A percentile compares a stretch with the other conserved stretches of the same genome.
Conservation (phyloP, 1,140 invertebrate genomes). For the Euschistus heros region DNA sequence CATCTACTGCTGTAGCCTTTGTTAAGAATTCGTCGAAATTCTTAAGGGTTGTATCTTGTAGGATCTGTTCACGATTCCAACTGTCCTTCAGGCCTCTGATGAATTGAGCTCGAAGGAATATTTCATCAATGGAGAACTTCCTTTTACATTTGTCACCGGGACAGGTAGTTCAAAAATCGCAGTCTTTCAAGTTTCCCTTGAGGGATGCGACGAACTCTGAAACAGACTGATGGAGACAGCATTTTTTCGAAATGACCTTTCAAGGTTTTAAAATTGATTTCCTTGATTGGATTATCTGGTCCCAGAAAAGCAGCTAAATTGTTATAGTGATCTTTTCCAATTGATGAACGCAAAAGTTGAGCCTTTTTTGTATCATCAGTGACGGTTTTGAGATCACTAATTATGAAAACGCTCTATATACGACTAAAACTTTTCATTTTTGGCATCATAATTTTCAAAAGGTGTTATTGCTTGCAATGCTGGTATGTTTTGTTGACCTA, state of each 20-base stretch:
- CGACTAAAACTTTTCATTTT: too few relatives aligned
- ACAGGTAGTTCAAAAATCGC: too few relatives aligned
- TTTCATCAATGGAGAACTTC: slow-evolving; percentile 6
- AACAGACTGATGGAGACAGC: not conserved
- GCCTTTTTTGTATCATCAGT: not conserved
- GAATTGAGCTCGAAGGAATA: slow-evolving; percentile 10
- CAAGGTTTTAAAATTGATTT: too few relatives aligned
- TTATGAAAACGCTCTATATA: too few relatives aligned
- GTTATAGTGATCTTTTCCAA: slow-evolving; percentile 15
- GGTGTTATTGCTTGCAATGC: too few relatives aligned
- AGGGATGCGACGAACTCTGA: not conserved
- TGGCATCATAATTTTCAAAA: too few relatives aligned
- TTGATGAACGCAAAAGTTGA: slow-evolving; percentile 1
- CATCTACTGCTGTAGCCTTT: too few relatives aligned
- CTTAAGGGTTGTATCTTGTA: slow-evolving; percentile 6
- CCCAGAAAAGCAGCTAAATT: not conserved
- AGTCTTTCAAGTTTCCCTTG: too few relatives aligned
- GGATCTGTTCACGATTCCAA: slow-evolving; percentile 1
- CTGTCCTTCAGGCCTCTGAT: slow-evolving; percentile 7
- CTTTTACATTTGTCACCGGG: too few relatives aligned
- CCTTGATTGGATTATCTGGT: too few relatives aligned
- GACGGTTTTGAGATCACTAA: slow-evolving; percentile 7
- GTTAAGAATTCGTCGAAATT: too few relatives aligned
- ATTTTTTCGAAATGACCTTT: not conserved
- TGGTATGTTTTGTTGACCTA: too few relatives aligned